Conservation (phyloP, 2,888 invertebrate genomes). For the Mechanitis mazaeus region DNA sequence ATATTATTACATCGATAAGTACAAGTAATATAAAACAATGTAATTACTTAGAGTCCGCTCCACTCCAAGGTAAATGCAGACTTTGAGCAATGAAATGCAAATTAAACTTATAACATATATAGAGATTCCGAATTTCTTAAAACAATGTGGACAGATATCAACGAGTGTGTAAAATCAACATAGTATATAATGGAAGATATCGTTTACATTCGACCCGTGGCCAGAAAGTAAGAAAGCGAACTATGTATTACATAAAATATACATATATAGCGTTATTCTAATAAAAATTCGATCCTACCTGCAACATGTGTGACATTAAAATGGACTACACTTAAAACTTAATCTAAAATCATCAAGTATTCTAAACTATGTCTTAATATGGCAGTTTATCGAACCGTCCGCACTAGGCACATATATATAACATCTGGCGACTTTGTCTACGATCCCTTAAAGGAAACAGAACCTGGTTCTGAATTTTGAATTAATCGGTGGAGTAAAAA, state of each 20-base stretch:
- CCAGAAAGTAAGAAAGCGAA: constrained; percentile 40
- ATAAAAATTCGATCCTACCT: constrained; percentile 66
- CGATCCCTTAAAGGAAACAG: constrained; percentile 49
- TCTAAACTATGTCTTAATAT: constrained; percentile 75
- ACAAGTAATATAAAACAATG: constrained; percentile 57
- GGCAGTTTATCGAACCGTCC: constrained; percentile 75
- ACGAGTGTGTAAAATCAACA: constrained; percentile 58
- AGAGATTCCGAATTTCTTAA: constrained; percentile 49
- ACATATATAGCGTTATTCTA: constrained; percentile 54
- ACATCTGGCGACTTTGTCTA: constrained; percentile 50
- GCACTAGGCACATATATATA: constrained; percentile 55
- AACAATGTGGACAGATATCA: constrained; percentile 60
- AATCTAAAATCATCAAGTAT: constrained; percentile 63
- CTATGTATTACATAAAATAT: constrained; percentile 39
- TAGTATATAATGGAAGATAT: constrained; percentile 44
- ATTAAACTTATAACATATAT: constrained; percentile 47
- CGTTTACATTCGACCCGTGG: constrained; percentile 40
- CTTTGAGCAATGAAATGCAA: constrained; percentile 68
- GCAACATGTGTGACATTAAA: constrained; percentile 63
- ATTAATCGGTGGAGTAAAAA: constrained; percentile 66
- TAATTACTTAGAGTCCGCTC: constrained; percentile 59
- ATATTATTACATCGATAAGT: constrained; percentile 61
- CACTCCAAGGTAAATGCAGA: constrained; percentile 47
- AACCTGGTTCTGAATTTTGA: constrained; percentile 67
- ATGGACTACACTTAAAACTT: constrained; percentile 64